These are phyloP conservation scores for Phasianus colchicus DNA, from an alignment of 2,113 vertebrate species.

Conservation along the genomic window DNA sequence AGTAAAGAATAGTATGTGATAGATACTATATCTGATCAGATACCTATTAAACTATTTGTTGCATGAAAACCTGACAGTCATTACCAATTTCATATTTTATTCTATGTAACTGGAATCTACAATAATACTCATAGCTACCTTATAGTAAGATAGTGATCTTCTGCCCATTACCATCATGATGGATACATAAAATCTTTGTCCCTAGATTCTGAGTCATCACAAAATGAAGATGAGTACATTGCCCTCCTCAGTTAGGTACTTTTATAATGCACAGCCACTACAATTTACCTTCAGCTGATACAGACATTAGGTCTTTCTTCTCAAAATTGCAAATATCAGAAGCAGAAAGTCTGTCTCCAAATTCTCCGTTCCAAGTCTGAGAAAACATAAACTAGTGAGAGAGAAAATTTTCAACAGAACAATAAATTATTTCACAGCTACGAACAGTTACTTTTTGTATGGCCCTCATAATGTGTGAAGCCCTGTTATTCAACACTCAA, in stretches of 20 bases:
- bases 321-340: not conserved
- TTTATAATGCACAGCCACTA: not conserved
- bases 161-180: not conserved
- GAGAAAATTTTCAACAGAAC: not conserved
- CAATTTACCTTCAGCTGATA: not conserved
- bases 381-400: not conserved
- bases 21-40: not conserved
- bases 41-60: not conserved
- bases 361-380: not conserved
- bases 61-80: not conserved
- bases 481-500: not conserved
- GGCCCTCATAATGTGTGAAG: not conserved
- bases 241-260: not conserved
- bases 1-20: not conserved
- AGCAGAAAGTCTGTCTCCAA: not conserved
- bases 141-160: not conserved
- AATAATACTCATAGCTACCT: not conserved
- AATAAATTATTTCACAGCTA: not conserved
- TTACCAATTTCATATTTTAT: not conserved
- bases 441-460: not conserved
- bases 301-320: not conserved
- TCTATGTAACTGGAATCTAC: not conserved
- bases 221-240: not conserved
- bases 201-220: not conserved
- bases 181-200: not conserved